Evolutionary conservation across 2,113 vertebrate species (phyloP).

Genomic region (Gavialis gangeticus): DNA sequence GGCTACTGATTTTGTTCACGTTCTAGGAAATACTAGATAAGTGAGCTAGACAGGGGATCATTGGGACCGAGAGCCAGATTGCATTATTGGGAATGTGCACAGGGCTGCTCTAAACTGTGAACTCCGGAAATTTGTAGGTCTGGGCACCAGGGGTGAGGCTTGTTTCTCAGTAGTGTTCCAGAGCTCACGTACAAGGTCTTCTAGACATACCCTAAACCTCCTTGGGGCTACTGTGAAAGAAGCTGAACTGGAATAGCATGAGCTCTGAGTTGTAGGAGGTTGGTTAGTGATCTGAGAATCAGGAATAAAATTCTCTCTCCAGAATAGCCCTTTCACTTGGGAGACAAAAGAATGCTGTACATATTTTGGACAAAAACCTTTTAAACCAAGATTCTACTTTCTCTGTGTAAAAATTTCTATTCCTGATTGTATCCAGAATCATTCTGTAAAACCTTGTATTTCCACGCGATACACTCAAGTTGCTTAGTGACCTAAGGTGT

Average conservation of each 20-base stretch:
- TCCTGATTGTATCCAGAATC: not conserved
- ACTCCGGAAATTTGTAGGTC: no score
- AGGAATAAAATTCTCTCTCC: not conserved
- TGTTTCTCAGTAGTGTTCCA: no score
- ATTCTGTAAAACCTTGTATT: slow-evolving; percentile 1
- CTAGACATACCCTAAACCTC: not conserved
- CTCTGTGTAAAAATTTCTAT: not conserved
- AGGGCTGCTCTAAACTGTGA: no score
- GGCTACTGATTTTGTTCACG: not conserved
- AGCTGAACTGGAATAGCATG: not conserved
- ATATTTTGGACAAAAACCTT: not conserved
- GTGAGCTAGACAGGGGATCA: not conserved
- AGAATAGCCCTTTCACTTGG: not conserved
- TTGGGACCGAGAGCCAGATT: no score
- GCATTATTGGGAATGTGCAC: no score
- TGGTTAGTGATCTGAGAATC: not conserved
- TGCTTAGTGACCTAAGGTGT: not conserved
- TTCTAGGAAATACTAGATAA: not conserved
- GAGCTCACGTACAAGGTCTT: no score
- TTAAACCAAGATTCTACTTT: not conserved
- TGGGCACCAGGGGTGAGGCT: no score
- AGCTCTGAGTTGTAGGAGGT: not conserved
- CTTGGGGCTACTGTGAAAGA: not conserved
- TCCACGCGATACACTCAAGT: not conserved
- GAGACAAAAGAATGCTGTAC: not conserved